Evolutionary conservation across 2,888 invertebrate species (phyloP).

Genomic region (Ceratothoa steindachneri): DNA sequence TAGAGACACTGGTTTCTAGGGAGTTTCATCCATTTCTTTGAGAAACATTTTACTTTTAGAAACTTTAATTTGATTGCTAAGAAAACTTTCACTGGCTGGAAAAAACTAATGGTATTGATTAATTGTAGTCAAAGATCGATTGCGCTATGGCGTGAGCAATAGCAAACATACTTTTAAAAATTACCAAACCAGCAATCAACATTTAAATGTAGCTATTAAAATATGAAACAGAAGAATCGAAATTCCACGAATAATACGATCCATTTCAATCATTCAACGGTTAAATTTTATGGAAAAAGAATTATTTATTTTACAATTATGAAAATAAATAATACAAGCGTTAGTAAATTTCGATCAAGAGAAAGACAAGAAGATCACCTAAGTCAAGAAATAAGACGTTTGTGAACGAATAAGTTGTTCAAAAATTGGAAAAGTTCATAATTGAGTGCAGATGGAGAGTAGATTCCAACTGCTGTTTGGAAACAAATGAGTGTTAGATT

Average conservation of each 20-base stretch:
- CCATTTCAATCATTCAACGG: no score
- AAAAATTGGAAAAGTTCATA: neutral
- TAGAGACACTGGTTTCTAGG: neutral
- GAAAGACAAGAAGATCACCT: neutral
- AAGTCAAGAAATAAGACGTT: neutral
- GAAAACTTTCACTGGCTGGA: no score
- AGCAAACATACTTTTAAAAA: no score
- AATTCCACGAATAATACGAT: no score
- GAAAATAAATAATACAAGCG: neutral
- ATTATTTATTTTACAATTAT: no score
- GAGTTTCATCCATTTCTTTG: neutral
- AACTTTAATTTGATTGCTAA: neutral
- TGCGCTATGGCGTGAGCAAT: no score
- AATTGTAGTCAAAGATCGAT: no score
- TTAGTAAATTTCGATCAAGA: neutral
- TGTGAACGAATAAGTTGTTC: neutral
- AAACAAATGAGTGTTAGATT: constrained; percentile 38
- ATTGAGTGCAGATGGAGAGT: neutral
- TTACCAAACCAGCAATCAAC: no score
- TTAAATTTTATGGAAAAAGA: no score
- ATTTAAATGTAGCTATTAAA: no score
- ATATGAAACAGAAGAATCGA: no score
- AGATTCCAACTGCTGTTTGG: constrained; percentile 17
- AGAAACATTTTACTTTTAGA: neutral
- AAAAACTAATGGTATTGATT: no score